These are phyloP conservation scores for Hydrochoerus hydrochaeris DNA, from an alignment of 2,113 vertebrate genomes.

Conservation along the genomic window DNA sequence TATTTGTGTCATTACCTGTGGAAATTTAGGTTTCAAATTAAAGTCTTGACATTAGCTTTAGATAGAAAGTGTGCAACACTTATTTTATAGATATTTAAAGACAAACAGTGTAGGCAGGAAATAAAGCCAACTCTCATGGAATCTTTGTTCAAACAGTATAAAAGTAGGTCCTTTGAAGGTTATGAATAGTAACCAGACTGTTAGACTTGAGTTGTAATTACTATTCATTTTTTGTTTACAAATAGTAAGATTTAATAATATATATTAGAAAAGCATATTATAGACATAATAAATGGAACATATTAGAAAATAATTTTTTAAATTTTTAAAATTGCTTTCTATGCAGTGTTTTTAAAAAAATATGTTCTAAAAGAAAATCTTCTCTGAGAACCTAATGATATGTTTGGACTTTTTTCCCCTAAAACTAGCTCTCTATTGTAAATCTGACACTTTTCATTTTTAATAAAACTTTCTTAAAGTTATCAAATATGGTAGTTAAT, in stretches of 20 bases:
- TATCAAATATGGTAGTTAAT: neutral
- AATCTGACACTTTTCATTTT: neutral
- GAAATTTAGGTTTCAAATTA: conserved; percentile 30
- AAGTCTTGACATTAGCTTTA: neutral
- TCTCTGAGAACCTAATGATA: neutral
- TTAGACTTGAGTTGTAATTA: neutral
- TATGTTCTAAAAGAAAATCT: neutral
- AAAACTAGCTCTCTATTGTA: neutral
- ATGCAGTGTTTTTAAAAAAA: neutral
- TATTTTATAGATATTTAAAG: neutral
- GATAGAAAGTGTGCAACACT: neutral
- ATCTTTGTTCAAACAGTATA: neutral
- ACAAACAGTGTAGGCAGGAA: neutral
- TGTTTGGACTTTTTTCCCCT: neutral
- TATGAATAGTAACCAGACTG: neutral
- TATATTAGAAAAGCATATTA: neutral
- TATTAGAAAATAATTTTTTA: neutral
- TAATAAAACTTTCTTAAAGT: neutral
- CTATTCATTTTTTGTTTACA: neutral
- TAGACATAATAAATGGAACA: neutral
- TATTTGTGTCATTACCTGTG: neutral
- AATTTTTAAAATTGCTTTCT: neutral
- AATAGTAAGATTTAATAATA: neutral
- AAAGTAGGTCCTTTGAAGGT: neutral
- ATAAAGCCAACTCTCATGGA: neutral